Evolutionary conservation across 2,797 vertebrate genomes (phyloP).

Genomic region (Notamacropus eugenii): DNA sequence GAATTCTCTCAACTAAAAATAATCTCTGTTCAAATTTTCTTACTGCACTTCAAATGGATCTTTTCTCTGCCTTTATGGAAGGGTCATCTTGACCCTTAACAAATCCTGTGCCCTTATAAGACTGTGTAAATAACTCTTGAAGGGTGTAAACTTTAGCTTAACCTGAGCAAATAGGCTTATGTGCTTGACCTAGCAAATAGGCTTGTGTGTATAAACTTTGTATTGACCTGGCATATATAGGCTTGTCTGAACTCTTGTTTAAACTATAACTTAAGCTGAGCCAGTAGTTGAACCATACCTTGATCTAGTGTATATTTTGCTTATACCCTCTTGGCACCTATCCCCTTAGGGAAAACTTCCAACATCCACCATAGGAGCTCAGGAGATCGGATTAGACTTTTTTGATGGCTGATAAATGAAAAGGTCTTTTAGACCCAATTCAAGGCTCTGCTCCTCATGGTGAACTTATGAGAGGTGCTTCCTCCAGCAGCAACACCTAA

Average conservation of each 20-base stretch:
- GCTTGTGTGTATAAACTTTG: background rate
- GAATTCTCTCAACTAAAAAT: background rate
- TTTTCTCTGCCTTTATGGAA: background rate
- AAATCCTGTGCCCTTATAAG: background rate
- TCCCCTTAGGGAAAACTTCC: background rate
- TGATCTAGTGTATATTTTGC: background rate
- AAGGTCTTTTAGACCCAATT: background rate
- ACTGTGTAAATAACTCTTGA: background rate
- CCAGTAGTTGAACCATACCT: background rate
- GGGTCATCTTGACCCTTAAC: background rate
- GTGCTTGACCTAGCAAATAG: background rate
- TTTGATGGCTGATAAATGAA: background rate
- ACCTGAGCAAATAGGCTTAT: background rate
- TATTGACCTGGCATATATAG: background rate
- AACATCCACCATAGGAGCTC: background rate
- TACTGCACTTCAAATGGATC: background rate
- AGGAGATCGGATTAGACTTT: background rate
- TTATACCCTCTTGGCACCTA: background rate
- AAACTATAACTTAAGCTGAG: background rate
- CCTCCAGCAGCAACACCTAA: background rate
- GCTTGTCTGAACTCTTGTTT: background rate
- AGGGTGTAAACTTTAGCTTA: background rate
- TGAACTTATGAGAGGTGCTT: background rate
- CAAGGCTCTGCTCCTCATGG: background rate
- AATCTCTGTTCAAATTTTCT: background rate